phyloP scores from a whole-genome alignment of 2,113 vertebrate genomes.

The Eulemur macaco region DNA sequence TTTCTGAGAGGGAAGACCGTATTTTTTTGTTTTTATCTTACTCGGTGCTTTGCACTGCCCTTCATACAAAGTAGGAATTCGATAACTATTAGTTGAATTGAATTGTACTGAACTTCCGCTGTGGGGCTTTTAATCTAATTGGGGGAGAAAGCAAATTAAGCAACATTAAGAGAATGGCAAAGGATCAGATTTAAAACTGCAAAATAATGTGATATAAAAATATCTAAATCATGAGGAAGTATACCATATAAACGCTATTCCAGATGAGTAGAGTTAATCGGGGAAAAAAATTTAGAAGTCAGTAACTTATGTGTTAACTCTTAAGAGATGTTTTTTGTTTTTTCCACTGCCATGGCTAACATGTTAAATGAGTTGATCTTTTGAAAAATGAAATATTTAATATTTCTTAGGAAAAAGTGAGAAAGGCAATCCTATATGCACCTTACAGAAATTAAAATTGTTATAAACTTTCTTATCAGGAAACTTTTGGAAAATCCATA shows the following conservation, averaged over 20 bases:
- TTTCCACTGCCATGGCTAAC: not conserved
- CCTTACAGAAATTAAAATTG: not conserved
- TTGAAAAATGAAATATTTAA: not conserved
- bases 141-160: not conserved
- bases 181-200: not conserved
- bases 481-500: not conserved
- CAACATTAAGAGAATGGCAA: not conserved
- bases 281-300: not conserved
- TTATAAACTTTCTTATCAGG: not conserved
- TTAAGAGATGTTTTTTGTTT: not conserved
- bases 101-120: not conserved
- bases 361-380: not conserved
- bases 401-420: not conserved
- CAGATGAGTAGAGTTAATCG: not conserved
- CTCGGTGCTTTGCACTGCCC: not conserved
- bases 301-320: not conserved
- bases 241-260: not conserved
- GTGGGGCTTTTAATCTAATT: slow-evolving; percentile 34
- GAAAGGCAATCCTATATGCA: not conserved
- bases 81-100: slow-evolving; percentile 26
- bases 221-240: not conserved
- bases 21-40: not conserved
- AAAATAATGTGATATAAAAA: not conserved
- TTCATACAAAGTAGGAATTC: not conserved
- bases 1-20: not conserved